Conservation (phyloP, 1,140 invertebrate genomes). For the Trichonephila clavata region DNA sequence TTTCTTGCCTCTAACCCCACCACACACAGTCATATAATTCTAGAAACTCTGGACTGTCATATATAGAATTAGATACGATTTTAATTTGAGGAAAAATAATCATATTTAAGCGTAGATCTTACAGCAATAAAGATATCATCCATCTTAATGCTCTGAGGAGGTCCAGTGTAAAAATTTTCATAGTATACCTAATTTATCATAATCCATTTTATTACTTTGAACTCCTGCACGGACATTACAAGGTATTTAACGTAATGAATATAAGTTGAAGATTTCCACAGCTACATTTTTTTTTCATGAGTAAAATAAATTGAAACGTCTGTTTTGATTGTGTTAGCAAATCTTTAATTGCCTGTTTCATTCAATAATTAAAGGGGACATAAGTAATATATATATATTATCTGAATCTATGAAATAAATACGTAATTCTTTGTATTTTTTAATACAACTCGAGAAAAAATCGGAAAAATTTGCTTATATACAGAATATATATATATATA, state of each 20-base stretch:
- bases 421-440: too few species aligned
- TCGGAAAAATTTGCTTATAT: too few species aligned
- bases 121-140: constrained; percentile 2
- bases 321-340: background rate
- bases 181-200: background rate
- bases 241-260: background rate
- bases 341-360: background rate
- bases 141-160: background rate
- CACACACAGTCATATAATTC: background rate
- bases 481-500: too few species aligned
- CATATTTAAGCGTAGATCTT: background rate
- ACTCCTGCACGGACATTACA: background rate
- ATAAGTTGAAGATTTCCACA: background rate
- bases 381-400: too few species aligned
- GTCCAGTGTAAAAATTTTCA: background rate
- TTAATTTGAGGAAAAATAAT: background rate
- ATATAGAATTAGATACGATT: background rate
- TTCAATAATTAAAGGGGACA: background rate
- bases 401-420: too few species aligned
- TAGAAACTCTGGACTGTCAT: background rate
- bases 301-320: background rate
- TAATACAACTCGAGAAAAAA: too few species aligned
- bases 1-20: background rate
- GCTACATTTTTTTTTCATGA: background rate
- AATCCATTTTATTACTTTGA: constrained; percentile 4